A percentile compares a stretch with the other conserved stretches of the same genome.
Conservation (phyloP, 2,888 invertebrate species). For the Myopa tessellatipennis region DNA sequence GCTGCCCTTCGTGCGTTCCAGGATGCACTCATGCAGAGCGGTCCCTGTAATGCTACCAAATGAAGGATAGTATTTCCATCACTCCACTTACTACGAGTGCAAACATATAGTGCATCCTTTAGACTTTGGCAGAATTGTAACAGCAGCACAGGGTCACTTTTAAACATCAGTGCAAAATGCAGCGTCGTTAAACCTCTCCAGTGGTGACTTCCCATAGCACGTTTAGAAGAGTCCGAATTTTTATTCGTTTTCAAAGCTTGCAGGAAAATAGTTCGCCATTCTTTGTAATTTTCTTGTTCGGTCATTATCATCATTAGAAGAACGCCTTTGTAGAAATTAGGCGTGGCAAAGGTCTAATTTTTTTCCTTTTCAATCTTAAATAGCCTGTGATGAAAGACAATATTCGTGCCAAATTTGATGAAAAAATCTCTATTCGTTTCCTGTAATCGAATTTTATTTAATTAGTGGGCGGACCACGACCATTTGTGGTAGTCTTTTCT, state of each 20-base stretch:
- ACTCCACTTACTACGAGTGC: slow-evolving; percentile 9
- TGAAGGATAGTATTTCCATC: slow-evolving; percentile 20
- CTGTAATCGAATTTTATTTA: no score
- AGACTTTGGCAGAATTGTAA: slow-evolving; percentile 1
- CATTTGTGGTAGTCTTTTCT: no score
- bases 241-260: not conserved
- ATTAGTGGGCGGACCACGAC: no score
- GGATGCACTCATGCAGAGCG: not conserved
- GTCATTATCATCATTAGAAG: no score
- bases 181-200: not conserved
- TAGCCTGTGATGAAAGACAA: no score
- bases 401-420: no score
- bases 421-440: no score
- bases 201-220: not conserved
- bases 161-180: not conserved
- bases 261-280: not conserved
- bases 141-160: not conserved
- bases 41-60: not conserved
- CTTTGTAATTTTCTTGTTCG: not conserved
- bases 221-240: not conserved
- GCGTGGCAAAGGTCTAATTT: no score
- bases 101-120: not conserved
- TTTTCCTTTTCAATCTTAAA: no score
- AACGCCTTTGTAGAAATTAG: no score
- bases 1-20: not conserved